Conservation (phyloP, 2,888 invertebrate species). For the Amphipoea oculea region DNA sequence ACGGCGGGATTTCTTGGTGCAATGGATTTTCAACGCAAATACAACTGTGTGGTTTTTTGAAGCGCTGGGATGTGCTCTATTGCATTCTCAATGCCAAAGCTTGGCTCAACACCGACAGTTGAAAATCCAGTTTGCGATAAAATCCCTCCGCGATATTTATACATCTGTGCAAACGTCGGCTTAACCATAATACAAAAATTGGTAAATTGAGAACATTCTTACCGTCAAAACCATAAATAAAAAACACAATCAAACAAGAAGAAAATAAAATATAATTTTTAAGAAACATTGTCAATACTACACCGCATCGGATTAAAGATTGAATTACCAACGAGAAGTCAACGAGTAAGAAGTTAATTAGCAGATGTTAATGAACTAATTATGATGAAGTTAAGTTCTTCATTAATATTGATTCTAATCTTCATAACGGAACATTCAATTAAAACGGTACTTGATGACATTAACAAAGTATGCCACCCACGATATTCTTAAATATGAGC, state of each 20-base stretch:
- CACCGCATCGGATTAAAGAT: background rate
- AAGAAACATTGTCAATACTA: slow-evolving; percentile 28
- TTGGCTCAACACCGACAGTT: background rate
- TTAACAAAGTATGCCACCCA: background rate
- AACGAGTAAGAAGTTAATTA: slow-evolving; percentile 14
- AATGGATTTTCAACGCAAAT: too few relatives aligned
- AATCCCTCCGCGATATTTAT: background rate
- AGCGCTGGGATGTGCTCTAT: background rate
- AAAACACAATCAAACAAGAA: background rate
- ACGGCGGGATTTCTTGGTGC: too few relatives aligned
- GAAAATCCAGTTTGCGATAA: background rate
- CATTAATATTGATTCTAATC: slow-evolving; percentile 25
- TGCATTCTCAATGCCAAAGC: background rate
- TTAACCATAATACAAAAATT: background rate
- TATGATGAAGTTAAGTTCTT: background rate
- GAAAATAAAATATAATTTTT: background rate
- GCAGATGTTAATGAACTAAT: slow-evolving; percentile 29
- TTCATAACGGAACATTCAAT: slow-evolving; percentile 10
- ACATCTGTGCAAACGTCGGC: background rate
- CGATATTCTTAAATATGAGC: background rate
- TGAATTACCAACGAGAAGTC: background rate
- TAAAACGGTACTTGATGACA: background rate
- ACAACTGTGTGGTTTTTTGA: too few relatives aligned
- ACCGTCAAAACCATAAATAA: background rate
- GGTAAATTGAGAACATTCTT: background rate